Evolutionary conservation across 2,888 invertebrate species (phyloP), one percentile per base, ranked within the genome.

Genomic region (Bursaphelenchus okinawaensis): DNA sequence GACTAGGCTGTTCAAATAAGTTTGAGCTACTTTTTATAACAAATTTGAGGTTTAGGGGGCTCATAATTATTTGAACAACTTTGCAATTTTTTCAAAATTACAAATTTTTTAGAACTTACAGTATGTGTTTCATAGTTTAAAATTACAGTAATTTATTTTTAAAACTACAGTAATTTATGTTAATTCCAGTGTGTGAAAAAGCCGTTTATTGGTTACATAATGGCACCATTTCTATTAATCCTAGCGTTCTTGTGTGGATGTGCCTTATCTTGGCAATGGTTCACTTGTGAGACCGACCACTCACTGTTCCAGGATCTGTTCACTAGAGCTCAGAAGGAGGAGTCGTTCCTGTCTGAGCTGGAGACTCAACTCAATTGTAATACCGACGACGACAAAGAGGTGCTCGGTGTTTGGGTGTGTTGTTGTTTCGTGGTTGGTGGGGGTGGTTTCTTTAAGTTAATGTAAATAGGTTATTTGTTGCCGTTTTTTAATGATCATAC

Each of bases 231-330:
- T 4, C 52, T 73, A 24, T 12, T 72, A 12, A 19, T 59, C 6
- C 51, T 68, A 2, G 51, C 52, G 7, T 20, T 59, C 12, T 51
- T 65, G 20, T 54, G 50, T n/a, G 63, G 55, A 20, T 22, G 22
- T n/a, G 29, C 59, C 12, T 22, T 68, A n/a, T 27, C 52, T 9
- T 73, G 66, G 69, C 62, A 62, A 52, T 68, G 68, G 71, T 24
- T 54, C 27, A 69, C 62, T 1, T 65, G 65, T 22, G 60, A 73
- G 40, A 62, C 56, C n/a, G 73, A 74, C 65, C 29, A 63, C 16
- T 58, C 28, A 9, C 67, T 73, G 24, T 79, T 79, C 63, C 71
- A 73, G 59, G 31, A 58, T 0, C 73, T 75, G 27, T 79, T 79
- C 67, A 58, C 67, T 22, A 59, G 63, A 7, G 66, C 75, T 4